Base-by-base conservation (phyloP, 2,797 vertebrate species). In the Cetoscarus ocellatus region DNA sequence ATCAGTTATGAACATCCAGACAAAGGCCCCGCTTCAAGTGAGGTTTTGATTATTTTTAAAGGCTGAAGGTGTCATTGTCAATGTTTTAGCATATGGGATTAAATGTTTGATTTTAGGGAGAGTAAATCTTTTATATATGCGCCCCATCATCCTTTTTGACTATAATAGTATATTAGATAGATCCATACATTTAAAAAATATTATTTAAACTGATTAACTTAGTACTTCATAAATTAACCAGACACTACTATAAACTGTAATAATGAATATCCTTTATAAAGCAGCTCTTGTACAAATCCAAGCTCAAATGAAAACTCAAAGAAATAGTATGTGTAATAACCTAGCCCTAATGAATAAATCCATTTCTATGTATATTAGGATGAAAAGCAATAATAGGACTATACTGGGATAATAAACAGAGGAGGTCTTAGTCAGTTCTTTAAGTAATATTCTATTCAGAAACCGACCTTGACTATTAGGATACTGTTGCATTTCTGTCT, bases 311-410 rank as follows among this genome's bases (percentile, higher is more conserved):
- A 74, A 79, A 85, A 68, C 59, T 57, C 52, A 17, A 79, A 77
- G 53, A 63, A 79, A 79, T 68, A 77, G 72, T 83, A 79, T 69
- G 66, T 89, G 86, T 90, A 84, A 84, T 86, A 88, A 86, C 65
- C 34, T 83, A 70, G 73, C 83, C 86, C 73, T 59, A 67, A 84
- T 83, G 61, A 74, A 73, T 70, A 77, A 87, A 86, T 80, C 80
- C 40, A 75, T 82, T 87, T 91, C 67, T 89, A 81, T 88, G 88
- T 93, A 91, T 88, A 83, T 90, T 80, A 91, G 81, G 87, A 89
- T 77, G 72, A 90, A 92, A 90, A 94, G 94, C 94, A 95, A 95
- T 95, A 95, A 93, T 82, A 83, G 71, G 73, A 86, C 77, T 82
- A 86, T 78, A 84, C 88, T 88, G 78, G 84, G 86, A 88, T 79